A percentile compares a stretch with the other conserved stretches of the same genome.
Evolutionary conservation across 2,888 invertebrate genomes (phyloP).

Genomic region (Torymus texanus): DNA sequence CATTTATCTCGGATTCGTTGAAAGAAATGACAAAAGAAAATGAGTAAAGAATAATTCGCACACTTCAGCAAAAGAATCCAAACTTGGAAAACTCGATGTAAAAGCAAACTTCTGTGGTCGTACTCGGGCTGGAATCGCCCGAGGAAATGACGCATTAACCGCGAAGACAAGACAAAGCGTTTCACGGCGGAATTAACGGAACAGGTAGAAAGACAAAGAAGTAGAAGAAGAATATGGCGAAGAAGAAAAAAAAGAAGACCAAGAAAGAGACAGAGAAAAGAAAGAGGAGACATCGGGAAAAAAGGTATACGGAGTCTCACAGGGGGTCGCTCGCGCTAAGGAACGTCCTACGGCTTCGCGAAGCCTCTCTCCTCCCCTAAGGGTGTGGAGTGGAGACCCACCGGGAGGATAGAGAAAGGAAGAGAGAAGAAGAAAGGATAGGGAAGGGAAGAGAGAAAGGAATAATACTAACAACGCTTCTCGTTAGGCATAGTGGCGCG

Average conservation of each 20-base stretch:
- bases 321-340: neutral
- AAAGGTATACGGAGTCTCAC: slow-evolving; percentile 23
- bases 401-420: too few species aligned
- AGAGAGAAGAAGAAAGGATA: too few species aligned
- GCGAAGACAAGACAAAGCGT: slow-evolving; percentile 8
- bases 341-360: slow-evolving; percentile 53
- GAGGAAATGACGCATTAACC: neutral
- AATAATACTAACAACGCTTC: neutral
- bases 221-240: too few species aligned
- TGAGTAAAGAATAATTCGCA: too few species aligned
- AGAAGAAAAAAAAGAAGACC: too few species aligned
- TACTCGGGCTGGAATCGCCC: neutral
- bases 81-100: too few species aligned
- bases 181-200: neutral
- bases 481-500: neutral
- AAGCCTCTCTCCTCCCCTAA: slow-evolving; percentile 53
- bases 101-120: too few species aligned
- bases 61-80: too few species aligned
- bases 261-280: slow-evolving; percentile 8
- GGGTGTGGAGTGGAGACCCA: too few species aligned
- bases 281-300: slow-evolving; percentile 27
- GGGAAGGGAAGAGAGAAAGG: too few species aligned
- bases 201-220: neutral
- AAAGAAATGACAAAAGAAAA: too few species aligned
- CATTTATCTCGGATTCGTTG: too few species aligned